These are phyloP conservation scores for Papilio machaon DNA, from an alignment of 1,140 invertebrate genomes.

Conservation along the genomic window DNA sequence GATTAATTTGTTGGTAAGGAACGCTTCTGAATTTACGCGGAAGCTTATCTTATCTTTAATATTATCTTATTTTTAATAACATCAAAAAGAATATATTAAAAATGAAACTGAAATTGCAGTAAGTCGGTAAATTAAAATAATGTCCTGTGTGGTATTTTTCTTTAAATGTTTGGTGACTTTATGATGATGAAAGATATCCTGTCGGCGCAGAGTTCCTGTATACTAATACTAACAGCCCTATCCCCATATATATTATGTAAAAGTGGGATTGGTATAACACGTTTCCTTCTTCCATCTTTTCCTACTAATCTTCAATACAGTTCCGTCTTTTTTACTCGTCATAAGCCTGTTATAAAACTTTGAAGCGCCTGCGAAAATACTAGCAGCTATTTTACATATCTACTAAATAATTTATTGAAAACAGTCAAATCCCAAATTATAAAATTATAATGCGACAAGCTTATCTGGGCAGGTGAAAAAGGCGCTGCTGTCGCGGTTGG, in stretches of 20 bases:
- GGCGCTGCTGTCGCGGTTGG: too few species aligned
- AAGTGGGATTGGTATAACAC: too few species aligned
- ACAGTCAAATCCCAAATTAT: neutral
- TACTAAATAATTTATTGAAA: neutral
- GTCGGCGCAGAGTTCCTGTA: too few species aligned
- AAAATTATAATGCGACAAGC: too few species aligned
- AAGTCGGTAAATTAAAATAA: neutral
- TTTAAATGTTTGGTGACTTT: too few species aligned
- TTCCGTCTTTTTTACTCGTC: neutral
- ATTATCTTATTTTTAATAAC: conserved; percentile 1
- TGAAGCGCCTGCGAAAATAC: neutral
- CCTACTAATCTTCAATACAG: too few species aligned
- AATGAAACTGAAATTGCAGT: neutral
- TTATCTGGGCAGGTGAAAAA: too few species aligned
- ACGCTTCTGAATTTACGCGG: neutral
- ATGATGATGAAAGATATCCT: too few species aligned
- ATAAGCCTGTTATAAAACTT: neutral
- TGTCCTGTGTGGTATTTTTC: neutral
- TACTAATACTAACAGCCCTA: too few species aligned
- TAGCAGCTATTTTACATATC: neutral
- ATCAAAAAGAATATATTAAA: neutral
- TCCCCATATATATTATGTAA: too few species aligned
- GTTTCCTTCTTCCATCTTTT: too few species aligned
- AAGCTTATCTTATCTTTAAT: neutral
- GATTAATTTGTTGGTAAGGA: neutral